phyloP scores from a whole-genome alignment of 2,113 vertebrate genomes.

The Sander vitreus region DNA sequence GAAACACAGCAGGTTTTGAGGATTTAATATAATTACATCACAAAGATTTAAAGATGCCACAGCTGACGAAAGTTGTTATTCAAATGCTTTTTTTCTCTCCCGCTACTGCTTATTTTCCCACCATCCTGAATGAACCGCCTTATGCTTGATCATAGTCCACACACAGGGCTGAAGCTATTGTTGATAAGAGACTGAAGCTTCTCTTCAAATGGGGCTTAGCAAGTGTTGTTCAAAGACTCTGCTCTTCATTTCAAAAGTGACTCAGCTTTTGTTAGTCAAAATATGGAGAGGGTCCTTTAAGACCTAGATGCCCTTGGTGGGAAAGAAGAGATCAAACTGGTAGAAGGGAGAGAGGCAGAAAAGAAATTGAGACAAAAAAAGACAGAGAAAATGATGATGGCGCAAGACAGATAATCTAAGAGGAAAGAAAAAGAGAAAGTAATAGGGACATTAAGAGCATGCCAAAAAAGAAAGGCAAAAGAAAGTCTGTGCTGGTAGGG shows the following conservation, averaged over 20 bases:
- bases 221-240: conserved; percentile 69
- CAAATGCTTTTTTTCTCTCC: conserved; percentile 30
- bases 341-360: conserved; percentile 27
- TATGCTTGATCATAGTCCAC: conserved; percentile 62
- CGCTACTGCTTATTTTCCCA: conserved; percentile 65
- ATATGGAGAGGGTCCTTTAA: conserved; percentile 59
- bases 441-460: conserved; percentile 57
- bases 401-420: conserved; percentile 51
- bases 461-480: conserved; percentile 66
- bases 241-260: conserved; percentile 77
- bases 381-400: neutral
- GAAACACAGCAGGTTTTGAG: conserved; percentile 51
- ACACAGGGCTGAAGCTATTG: conserved; percentile 62
- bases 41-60: conserved; percentile 61
- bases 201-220: conserved; percentile 77
- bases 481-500: conserved; percentile 66
- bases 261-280: conserved; percentile 74
- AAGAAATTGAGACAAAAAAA: neutral
- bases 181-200: conserved; percentile 72
- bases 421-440: conserved; percentile 63
- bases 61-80: conserved; percentile 57
- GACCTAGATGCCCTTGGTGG: conserved; percentile 66
- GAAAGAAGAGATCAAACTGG: conserved; percentile 62
- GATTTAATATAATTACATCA: conserved; percentile 65
- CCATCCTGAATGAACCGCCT: conserved; percentile 58